Conservation (phyloP, 2,797 vertebrate genomes). For the Botia kubotai region DNA sequence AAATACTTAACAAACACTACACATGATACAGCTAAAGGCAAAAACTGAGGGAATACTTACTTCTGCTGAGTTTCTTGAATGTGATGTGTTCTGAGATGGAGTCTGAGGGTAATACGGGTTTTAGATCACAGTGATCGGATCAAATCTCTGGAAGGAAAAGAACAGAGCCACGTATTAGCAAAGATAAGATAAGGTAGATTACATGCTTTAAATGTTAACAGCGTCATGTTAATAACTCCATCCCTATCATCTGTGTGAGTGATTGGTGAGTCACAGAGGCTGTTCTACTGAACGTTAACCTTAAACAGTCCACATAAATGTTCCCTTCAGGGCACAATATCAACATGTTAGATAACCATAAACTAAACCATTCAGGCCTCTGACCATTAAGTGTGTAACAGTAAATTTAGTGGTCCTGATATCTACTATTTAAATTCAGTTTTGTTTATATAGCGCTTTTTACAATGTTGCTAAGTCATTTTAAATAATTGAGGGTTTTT, state of each 20-base stretch:
- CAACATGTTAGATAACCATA: conserved; percentile 4
- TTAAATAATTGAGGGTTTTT: no score
- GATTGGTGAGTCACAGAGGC: not conserved
- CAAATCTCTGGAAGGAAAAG: conserved; percentile 35
- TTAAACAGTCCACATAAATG: not conserved
- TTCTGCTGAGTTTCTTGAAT: conserved; percentile 14
- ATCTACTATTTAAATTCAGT: not conserved
- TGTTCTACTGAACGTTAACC: not conserved
- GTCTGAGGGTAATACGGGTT: conserved; percentile 3
- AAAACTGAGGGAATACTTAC: conserved; percentile 39
- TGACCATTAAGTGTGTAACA: not conserved
- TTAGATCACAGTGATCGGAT: conserved; percentile 57
- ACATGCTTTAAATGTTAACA: not conserved
- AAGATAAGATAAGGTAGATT: conserved; percentile 11
- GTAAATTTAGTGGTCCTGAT: not conserved
- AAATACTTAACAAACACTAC: not conserved
- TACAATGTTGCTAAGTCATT: no score
- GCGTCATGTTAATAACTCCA: not conserved
- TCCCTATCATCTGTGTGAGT: not conserved
- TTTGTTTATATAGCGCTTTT: no score
- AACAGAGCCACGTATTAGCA: not conserved
- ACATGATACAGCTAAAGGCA: not conserved
- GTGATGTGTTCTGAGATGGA: conserved; percentile 15
- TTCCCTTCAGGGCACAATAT: not conserved
- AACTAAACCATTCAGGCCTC: not conserved